Conservation (phyloP, 2,888 invertebrate genomes). For the Leucophenga maculata region DNA sequence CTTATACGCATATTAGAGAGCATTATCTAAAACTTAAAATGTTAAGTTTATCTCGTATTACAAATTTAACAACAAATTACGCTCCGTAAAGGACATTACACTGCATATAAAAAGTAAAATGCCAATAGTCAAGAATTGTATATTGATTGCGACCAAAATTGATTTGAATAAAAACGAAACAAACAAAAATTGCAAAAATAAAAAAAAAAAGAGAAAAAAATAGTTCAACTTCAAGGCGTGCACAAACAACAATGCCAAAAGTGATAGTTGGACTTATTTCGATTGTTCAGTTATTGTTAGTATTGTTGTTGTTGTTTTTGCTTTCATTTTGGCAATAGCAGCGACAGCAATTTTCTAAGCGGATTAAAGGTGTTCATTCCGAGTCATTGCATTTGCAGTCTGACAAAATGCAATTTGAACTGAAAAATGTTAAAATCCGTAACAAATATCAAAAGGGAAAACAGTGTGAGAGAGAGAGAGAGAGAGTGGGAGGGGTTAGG, state of each 20-base stretch:
- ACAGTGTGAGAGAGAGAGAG: background rate
- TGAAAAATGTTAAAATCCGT: background rate
- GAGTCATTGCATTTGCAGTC: constrained; percentile 46
- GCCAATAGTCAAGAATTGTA: constrained; percentile 53
- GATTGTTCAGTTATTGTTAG: constrained; percentile 39
- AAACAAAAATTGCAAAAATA: too few relatives aligned
- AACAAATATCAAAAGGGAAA: too few relatives aligned
- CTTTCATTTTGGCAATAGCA: constrained; percentile 45
- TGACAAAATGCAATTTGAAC: constrained; percentile 4
- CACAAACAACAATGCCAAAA: background rate
- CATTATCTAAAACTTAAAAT: too few relatives aligned
- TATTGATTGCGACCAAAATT: constrained; percentile 46
- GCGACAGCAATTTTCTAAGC: constrained; percentile 53
- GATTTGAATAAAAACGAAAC: constrained; percentile 6
- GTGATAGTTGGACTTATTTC: background rate
- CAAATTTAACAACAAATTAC: background rate
- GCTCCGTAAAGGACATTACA: too few relatives aligned
- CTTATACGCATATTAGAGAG: too few relatives aligned
- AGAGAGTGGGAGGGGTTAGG: background rate
- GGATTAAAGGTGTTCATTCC: constrained; percentile 63
- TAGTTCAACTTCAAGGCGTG: background rate
- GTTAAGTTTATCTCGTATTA: too few relatives aligned
- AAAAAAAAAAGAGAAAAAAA: background rate
- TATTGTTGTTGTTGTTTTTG: constrained; percentile 7
- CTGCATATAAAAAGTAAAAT: constrained; percentile 13